Percentiles rank a stretch among this genome's conserved stretches.
phyloP scores from a whole-genome alignment of 2,113 vertebrate species.

The Aspidoscelis tigris region DNA sequence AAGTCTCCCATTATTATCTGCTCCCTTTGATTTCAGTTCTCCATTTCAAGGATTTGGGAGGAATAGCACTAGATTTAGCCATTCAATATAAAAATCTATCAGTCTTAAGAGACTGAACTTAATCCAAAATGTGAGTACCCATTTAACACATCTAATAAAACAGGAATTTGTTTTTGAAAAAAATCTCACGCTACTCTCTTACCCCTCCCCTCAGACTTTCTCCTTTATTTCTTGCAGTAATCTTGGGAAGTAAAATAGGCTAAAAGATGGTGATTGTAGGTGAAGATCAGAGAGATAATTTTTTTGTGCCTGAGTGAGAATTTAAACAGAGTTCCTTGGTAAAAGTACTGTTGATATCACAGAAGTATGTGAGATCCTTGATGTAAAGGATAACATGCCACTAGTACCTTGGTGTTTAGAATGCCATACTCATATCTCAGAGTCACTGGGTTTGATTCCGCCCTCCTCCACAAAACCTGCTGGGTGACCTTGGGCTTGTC shows the following conservation, averaged over 20 bases:
- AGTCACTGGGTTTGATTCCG: too few relatives aligned
- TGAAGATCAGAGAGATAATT: neutral
- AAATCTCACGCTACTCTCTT: neutral
- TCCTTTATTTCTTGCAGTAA: neutral
- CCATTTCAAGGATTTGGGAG: too few relatives aligned
- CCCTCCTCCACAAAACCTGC: too few relatives aligned
- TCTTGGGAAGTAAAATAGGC: neutral
- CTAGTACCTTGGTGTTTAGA: too few relatives aligned
- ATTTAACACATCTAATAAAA: neutral
- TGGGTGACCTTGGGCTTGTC: too few relatives aligned
- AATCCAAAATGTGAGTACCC: too few relatives aligned
- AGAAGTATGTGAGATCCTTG: neutral
- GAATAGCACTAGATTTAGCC: too few relatives aligned
- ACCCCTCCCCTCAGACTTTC: neutral
- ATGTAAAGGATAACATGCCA: neutral
- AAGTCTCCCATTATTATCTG: too few relatives aligned
- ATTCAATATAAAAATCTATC: too few relatives aligned
- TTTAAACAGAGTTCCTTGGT: neutral
- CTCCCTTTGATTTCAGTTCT: too few relatives aligned
- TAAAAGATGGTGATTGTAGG: neutral
- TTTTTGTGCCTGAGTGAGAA: neutral
- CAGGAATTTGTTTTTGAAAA: neutral
- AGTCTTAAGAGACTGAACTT: too few relatives aligned
- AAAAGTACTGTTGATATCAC: neutral
- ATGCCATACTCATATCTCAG: too few relatives aligned